Evolutionary conservation across 2,888 invertebrate species (phyloP).

Genomic region (Melolontha melolontha): DNA sequence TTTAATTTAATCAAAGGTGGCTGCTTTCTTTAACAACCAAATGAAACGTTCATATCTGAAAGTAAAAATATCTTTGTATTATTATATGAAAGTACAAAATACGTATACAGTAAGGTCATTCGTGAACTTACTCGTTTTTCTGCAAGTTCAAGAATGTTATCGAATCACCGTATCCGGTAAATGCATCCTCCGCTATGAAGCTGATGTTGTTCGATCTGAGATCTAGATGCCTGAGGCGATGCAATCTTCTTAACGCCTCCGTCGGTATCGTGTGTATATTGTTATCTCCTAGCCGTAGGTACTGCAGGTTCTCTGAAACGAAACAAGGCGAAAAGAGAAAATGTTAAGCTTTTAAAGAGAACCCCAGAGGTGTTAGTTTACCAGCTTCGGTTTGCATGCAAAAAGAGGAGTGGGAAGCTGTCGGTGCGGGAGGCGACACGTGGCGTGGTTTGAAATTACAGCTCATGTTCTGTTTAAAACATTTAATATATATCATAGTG

Average conservation of each 20-base stretch:
- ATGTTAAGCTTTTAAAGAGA: constrained; percentile 15
- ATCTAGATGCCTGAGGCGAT: constrained; percentile 89
- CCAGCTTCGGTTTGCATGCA: too few relatives aligned
- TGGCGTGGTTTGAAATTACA: too few relatives aligned
- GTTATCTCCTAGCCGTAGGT: constrained; percentile 89
- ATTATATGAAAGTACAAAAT: too few relatives aligned
- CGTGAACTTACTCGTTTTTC: constrained; percentile 84
- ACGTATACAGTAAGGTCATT: too few relatives aligned
- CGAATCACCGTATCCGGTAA: constrained; percentile 89
- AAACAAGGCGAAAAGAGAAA: constrained; percentile 1
- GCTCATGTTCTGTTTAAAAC: too few relatives aligned
- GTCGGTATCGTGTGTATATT: constrained; percentile 88
- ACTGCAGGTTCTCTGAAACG: constrained; percentile 86
- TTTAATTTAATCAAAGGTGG: too few relatives aligned
- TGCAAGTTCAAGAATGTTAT: constrained; percentile 93
- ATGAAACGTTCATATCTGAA: too few relatives aligned
- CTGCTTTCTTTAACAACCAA: too few relatives aligned
- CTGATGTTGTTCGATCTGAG: constrained; percentile 90
- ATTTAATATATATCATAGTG: too few relatives aligned
- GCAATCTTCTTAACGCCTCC: constrained; percentile 83
- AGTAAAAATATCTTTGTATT: too few relatives aligned
- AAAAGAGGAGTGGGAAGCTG: too few relatives aligned
- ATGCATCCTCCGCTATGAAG: constrained; percentile 85
- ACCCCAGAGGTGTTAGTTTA: background rate
- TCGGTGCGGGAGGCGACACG: too few relatives aligned